A percentile compares a stretch with the other conserved stretches of the same genome.
Conservation (phyloP, 1,140 invertebrate genomes). For the Nebria ingens region DNA sequence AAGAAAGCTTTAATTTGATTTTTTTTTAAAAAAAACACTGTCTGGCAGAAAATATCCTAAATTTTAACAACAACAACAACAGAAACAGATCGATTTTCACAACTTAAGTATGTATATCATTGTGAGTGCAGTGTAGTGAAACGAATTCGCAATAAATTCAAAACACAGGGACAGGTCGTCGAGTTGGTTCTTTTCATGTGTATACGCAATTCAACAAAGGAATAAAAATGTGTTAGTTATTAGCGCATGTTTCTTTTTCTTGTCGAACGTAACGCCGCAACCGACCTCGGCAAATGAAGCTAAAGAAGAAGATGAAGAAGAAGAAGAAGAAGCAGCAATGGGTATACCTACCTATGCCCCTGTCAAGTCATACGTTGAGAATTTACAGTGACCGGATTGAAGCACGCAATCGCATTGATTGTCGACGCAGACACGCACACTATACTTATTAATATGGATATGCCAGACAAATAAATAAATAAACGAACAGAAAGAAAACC, state of each 20-base stretch:
- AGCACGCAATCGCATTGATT: neutral
- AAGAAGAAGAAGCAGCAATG: neutral
- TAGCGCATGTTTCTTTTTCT: neutral
- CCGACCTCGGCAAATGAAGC: no score
- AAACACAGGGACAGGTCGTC: no score
- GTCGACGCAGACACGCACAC: neutral
- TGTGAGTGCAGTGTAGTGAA: neutral
- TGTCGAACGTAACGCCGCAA: neutral
- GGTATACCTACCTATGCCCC: no score
- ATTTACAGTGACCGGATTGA: constrained; percentile 1
- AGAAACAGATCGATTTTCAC: neutral
- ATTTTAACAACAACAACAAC: no score
- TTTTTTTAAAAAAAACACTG: no score
- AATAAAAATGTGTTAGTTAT: constrained; percentile 7
- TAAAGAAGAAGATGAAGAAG: neutral
- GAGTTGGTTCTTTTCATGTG: neutral
- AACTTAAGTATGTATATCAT: neutral
- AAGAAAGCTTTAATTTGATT: no score
- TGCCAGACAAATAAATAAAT: neutral
- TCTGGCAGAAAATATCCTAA: no score
- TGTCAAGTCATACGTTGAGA: constrained; percentile 6
- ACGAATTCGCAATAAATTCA: neutral
- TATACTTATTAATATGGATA: neutral
- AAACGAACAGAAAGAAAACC: neutral
- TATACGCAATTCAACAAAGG: neutral